Evolutionary conservation across 2,888 invertebrate genomes (phyloP).

Genomic region (Eristalis pertinax): DNA sequence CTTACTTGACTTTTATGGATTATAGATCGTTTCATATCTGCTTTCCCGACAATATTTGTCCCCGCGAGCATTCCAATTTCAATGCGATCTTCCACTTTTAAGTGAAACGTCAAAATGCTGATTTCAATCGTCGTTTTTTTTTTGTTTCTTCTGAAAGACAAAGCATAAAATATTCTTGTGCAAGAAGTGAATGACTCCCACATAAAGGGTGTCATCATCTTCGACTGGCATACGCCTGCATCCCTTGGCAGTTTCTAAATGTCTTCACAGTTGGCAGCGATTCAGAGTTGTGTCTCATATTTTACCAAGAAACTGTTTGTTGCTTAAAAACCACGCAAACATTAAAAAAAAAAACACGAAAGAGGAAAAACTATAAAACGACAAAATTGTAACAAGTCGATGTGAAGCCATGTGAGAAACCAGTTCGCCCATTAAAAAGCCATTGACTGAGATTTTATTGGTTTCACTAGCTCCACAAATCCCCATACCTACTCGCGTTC

Average conservation of each 20-base stretch:
- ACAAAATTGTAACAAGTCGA: not conserved
- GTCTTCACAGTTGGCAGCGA: not conserved
- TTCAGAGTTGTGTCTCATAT: not conserved
- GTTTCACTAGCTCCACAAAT: not conserved
- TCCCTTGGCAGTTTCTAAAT: not conserved
- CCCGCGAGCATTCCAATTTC: no score
- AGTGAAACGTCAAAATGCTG: no score
- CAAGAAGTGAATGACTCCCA: not conserved
- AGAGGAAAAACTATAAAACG: not conserved
- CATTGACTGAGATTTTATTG: constrained; percentile 30
- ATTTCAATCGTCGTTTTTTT: not conserved
- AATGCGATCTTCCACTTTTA: no score
- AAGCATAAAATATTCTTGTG: not conserved
- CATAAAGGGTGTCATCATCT: not conserved
- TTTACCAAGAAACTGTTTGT: not conserved
- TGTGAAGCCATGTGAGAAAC: constrained; percentile 6
- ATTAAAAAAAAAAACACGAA: not conserved
- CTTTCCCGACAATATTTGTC: no score
- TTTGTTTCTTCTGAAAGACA: not conserved
- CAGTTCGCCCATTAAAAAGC: constrained; percentile 22
- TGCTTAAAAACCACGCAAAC: not conserved
- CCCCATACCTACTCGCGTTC: not conserved
- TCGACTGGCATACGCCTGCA: not conserved
- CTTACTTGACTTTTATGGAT: no score
- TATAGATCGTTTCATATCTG: no score